phyloP scores from a whole-genome alignment of 2,113 vertebrate genomes.

The Empidonax traillii region DNA sequence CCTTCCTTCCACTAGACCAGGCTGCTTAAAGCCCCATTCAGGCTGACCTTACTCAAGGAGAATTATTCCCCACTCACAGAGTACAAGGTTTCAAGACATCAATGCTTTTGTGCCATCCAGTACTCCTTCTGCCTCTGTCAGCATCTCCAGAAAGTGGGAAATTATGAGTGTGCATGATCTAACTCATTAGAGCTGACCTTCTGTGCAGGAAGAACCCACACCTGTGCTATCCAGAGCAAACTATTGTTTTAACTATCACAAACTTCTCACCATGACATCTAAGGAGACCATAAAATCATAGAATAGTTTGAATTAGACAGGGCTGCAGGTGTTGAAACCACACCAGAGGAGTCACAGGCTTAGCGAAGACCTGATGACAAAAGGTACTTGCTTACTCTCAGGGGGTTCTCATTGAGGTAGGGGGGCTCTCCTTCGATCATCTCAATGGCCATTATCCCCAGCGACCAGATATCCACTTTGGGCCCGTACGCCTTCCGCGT shows the following conservation, averaged over 20 bases:
- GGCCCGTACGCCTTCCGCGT: conserved; percentile 94
- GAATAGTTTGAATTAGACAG: rapidly evolving
- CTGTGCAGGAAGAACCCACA: not conserved
- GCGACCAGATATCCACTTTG: conserved; percentile 97
- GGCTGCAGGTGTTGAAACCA: not conserved
- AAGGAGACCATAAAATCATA: not conserved
- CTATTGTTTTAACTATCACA: not conserved
- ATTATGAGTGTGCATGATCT: not conserved
- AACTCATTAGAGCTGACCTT: not conserved
- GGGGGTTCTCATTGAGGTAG: conserved; percentile 95
- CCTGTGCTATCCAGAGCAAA: not conserved
- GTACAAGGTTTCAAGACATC: not conserved
- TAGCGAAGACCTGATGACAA: not conserved
- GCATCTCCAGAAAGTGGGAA: not conserved
- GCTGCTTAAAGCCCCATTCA: not conserved
- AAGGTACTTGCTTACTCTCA: conserved; percentile 79
- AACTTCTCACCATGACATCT: not conserved
- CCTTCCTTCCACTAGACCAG: not conserved
- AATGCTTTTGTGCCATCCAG: not conserved
- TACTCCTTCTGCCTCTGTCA: not conserved
- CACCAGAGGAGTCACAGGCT: not conserved
- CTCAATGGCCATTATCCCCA: conserved; percentile 98
- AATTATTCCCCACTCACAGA: not conserved
- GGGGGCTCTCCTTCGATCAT: conserved; percentile 98
- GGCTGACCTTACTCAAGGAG: not conserved